Base-by-base conservation (phyloP, 2,888 invertebrate genomes). In the Linnaemya vulpina region DNA sequence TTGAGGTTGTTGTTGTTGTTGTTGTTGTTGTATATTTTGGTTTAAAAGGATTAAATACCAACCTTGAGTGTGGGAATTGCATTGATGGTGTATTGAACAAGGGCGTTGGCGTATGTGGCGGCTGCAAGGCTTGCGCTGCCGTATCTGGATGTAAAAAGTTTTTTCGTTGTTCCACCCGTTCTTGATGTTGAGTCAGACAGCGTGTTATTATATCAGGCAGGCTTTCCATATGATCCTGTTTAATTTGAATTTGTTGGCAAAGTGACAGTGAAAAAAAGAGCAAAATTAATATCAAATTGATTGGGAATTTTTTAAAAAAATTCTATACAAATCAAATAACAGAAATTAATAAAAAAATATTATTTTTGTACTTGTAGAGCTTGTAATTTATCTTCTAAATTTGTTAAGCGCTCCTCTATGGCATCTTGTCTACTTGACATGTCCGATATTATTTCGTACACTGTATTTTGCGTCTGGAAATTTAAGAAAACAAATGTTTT, bases 381-480 rank as follows among this genome's bases (percentile, higher is more conserved):
- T 87, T 95, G 95, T 89, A 99, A 93, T 93, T 98, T 98, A 91
- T 98, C 98, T 94, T 99, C 99, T 92, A 99, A 95, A 90, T 96
- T 96, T 88, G 96, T 96, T 90, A 99, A 94, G 90, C 98, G 95
- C 93, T 98, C 98, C 93, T 99, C 99, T 88, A 99, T 94, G 71
- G 96, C 95, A 92, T 98, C 97, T 93, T 99, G 98, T 75, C 98
- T 95, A 84, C 96, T 95, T 91, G 98, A 98, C 96, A 99, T 97
- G 90, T 99, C 99, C 78, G 98, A 97, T 87, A 99, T 98, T 90
- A 99, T 96, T 94, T 99, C 99, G 93, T 99, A 99, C 88, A 99
- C 98, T 74, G 98, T 98, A 91, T 98, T 98, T 94, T 99, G 98
- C 87, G 98, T 99, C 99, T 99, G 94, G 22, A 86, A 86, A 63